Evolutionary conservation across 2,888 invertebrate species (phyloP), one percentile per base, ranked within the genome.

Genomic region (Trichopria drosophilae): DNA sequence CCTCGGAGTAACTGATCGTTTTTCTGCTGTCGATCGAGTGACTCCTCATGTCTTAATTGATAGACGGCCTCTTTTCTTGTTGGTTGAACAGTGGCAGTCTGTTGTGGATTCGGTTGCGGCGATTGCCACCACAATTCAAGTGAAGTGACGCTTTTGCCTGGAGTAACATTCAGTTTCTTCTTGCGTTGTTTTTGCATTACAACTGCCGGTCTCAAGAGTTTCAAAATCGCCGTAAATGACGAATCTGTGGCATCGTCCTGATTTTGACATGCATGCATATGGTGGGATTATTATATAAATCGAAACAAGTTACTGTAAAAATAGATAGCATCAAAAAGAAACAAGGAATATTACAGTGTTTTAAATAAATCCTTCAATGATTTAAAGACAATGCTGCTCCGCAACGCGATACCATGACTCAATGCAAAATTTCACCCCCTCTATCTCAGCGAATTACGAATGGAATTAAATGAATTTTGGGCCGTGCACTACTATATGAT

Each of bases 161-260:
- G 3, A 32, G n/a, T 7, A 32, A 32, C 32, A 32, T 32, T 32
- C 9, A 32, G 32, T 32, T 32, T 32, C 32, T 32, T 32, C 15
- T 32, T 32, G 32, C n/a, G 32, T 32, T 32, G 32, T 10, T 6
- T 32, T 32, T 32, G 32, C 4, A 18, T 32, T 7, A 12, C 9
- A 32, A 1, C 12, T n/a, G n/a, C n/a, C 5, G 32, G 32, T 32
- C 32, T 9, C 3, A n/a, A n/a, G 12, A n/a, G n/a, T 32, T 32
- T 15, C 9, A 32, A 12, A 32, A 32, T 16, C 12, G 4, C 9
- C 32, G 9, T 32, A 4, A 32, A 32, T n/a, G 32, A 32, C 32
- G 6, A n/a, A 18, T 32, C 32, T 32, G 18, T 7, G 9, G n/a
- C 32, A 1, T 32, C 32, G 15, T 32, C 9, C n/a, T 32, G 32